phyloP scores from a whole-genome alignment of 2,113 vertebrate species.

The Microtus ochrogaster region DNA sequence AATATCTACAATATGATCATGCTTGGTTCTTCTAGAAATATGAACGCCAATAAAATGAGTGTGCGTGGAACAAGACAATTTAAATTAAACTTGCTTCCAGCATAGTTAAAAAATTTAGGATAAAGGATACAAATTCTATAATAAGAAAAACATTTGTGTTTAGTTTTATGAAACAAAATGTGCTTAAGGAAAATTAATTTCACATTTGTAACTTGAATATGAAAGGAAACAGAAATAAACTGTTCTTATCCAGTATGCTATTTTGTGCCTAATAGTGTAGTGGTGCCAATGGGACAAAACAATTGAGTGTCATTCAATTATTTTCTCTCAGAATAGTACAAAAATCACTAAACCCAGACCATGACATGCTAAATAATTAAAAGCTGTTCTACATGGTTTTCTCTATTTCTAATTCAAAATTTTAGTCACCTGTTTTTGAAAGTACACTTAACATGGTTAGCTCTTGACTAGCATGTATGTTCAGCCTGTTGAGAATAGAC shows the following conservation, averaged over 20 bases:
- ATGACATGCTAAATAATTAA: neutral
- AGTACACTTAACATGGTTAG: neutral
- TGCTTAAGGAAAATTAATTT: neutral
- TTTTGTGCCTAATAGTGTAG: neutral
- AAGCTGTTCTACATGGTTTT: neutral
- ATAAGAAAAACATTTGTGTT: neutral
- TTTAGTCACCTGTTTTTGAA: neutral
- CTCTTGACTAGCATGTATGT: neutral
- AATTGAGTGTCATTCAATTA: neutral
- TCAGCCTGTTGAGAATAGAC: neutral
- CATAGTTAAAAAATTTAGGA: neutral
- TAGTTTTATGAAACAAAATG: slow-evolving; percentile 28
- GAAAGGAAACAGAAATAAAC: neutral
- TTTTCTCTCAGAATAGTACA: neutral
- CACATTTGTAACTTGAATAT: slow-evolving; percentile 13
- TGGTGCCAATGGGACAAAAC: neutral
- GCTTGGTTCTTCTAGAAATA: neutral
- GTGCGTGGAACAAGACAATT: neutral
- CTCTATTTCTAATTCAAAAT: neutral
- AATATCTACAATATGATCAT: neutral
- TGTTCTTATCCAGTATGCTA: neutral
- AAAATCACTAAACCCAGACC: neutral
- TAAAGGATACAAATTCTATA: slow-evolving; percentile 18
- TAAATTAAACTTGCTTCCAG: neutral
- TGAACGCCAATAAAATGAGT: neutral